Evolutionary conservation across 2,113 vertebrate species (phyloP).

Genomic region (Hiodon tergisus): DNA sequence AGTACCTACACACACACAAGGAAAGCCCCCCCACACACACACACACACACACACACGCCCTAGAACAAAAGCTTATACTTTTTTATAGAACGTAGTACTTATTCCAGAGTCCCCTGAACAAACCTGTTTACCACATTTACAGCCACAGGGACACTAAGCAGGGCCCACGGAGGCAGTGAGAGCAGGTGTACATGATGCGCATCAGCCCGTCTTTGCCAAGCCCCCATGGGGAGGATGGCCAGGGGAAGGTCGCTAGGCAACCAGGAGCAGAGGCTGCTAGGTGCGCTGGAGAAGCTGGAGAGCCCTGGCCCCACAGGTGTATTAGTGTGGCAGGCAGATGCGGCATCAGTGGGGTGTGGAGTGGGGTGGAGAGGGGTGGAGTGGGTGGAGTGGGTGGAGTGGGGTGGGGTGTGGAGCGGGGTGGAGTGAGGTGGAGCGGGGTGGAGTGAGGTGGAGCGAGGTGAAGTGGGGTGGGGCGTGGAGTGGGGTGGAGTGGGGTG

Average conservation of each 20-base stretch:
- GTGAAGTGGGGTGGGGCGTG: too few relatives aligned
- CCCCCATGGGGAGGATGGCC: neutral
- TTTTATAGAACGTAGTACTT: neutral
- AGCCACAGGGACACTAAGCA: neutral
- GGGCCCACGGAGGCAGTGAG: neutral
- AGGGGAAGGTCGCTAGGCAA: slow-evolving; percentile 10
- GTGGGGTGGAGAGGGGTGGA: too few relatives aligned
- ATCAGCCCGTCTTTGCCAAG: neutral
- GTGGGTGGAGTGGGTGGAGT: too few relatives aligned
- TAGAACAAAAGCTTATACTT: neutral
- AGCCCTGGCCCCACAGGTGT: too few relatives aligned
- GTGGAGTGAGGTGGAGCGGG: too few relatives aligned
- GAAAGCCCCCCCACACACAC: too few relatives aligned
- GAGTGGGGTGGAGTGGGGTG: too few relatives aligned
- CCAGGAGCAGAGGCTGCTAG: neutral
- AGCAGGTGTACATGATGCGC: neutral
- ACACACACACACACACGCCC: too few relatives aligned
- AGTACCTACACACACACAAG: neutral
- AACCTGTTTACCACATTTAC: neutral
- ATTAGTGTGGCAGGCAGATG: too few relatives aligned
- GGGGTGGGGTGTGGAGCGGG: too few relatives aligned
- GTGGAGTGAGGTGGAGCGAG: too few relatives aligned
- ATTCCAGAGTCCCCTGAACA: neutral
- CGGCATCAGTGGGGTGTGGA: too few relatives aligned
- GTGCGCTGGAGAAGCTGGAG: neutral